A percentile compares a stretch with the other conserved stretches of the same genome.
Evolutionary conservation across 2,888 invertebrate species (phyloP).

Genomic region (Apamea monoglypha): DNA sequence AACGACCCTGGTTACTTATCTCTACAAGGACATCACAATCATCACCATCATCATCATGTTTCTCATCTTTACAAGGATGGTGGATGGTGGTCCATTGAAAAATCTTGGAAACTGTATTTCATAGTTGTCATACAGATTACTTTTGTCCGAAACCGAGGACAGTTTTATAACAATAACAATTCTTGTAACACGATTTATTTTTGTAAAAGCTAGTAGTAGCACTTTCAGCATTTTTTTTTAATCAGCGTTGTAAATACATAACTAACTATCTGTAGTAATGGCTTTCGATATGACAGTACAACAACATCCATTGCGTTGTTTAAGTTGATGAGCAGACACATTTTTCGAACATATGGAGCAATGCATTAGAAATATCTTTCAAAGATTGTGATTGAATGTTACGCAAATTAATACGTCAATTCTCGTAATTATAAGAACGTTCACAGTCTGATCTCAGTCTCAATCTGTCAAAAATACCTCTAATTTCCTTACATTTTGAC

Average conservation of each 20-base stretch:
- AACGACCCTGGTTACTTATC: too few relatives aligned
- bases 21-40: too few relatives aligned
- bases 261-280: background rate
- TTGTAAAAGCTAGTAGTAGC: background rate
- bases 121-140: slow-evolving; percentile 13
- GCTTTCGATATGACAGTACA: background rate
- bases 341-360: background rate
- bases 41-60: too few relatives aligned
- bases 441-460: too few relatives aligned
- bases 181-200: background rate
- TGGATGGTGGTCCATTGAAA: slow-evolving; percentile 26
- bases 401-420: background rate
- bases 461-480: too few relatives aligned
- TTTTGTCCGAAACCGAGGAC: background rate
- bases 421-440: too few relatives aligned
- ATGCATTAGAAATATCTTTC: background rate
- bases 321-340: background rate
- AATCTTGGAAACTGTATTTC: slow-evolving; percentile 4
- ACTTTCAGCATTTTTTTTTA: background rate
- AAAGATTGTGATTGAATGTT: background rate
- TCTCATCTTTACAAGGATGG: background rate
- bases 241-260: background rate
- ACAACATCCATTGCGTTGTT: background rate
- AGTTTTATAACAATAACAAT: background rate
- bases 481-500: too few relatives aligned